Percentiles rank a stretch among this genome's conserved stretches.
These are phyloP conservation scores for Leptinotarsa juncta DNA, from an alignment of 2,888 invertebrate species.

Conservation along the genomic window DNA sequence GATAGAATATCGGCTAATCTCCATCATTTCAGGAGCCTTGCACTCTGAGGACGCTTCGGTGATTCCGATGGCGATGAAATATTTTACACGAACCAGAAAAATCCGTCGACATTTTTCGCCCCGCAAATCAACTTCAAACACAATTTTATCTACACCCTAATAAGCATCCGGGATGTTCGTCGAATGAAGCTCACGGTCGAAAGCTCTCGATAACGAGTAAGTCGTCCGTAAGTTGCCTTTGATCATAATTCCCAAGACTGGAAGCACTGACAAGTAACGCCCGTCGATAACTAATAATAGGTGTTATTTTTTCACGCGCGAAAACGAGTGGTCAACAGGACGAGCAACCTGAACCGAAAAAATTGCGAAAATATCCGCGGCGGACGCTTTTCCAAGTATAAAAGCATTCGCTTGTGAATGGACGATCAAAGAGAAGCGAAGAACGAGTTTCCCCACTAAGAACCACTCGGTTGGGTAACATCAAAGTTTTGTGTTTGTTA, in stretches of 20 bases:
- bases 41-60: background rate
- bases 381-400: constrained; percentile 7
- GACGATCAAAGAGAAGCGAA: constrained; percentile 35
- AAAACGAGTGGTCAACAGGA: constrained; percentile 37
- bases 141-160: constrained; percentile 36
- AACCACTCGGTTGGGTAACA: constrained; percentile 36
- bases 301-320: constrained; percentile 14
- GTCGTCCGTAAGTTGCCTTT: constrained; percentile 26
- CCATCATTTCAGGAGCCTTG: background rate
- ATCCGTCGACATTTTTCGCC: constrained; percentile 29
- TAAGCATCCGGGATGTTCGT: constrained; percentile 22
- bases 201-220: constrained; percentile 23
- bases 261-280: constrained; percentile 28
- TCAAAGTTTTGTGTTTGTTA: constrained; percentile 40
- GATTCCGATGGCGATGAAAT: background rate
- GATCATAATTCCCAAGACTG: constrained; percentile 23
- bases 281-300: constrained; percentile 21
- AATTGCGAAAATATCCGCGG: constrained; percentile 26
- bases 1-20: background rate
- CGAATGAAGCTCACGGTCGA: constrained; percentile 18
- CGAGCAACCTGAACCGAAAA: constrained; percentile 43
- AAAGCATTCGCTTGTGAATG: constrained; percentile 24
- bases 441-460: constrained; percentile 29
- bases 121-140: constrained; percentile 31
- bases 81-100: constrained; percentile 29